Evolutionary conservation across 2,113 vertebrate genomes (phyloP).

Genomic region (Casuarius casuarius): DNA sequence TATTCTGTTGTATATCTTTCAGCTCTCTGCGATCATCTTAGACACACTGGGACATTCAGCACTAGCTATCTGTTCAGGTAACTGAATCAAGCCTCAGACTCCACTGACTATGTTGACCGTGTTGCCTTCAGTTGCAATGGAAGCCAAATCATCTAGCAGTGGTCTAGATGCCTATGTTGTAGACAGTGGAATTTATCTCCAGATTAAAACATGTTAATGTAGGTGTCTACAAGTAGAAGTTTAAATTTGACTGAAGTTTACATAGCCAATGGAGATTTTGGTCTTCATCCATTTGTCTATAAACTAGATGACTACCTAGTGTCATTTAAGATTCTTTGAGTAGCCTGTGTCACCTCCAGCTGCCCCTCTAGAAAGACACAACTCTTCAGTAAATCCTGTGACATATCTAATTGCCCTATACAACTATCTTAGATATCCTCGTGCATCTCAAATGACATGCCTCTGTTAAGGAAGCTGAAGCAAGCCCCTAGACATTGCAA

Average conservation of each 20-base stretch:
- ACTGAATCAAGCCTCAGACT: not conserved
- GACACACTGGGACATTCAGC: not conserved
- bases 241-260: not conserved
- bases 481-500: not conserved
- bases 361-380: not conserved
- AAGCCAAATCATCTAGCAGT: not conserved
- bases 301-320: not conserved
- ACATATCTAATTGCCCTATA: not conserved
- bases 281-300: not conserved
- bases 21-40: not conserved
- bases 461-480: not conserved
- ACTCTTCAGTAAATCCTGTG: not conserved
- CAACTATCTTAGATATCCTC: not conserved
- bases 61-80: not conserved
- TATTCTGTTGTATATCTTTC: not conserved
- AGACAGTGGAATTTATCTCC: not conserved
- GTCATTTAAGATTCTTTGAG: not conserved
- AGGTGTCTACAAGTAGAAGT: not conserved
- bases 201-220: not conserved
- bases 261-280: not conserved
- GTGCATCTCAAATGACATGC: not conserved
- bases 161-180: not conserved
- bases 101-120: not conserved
- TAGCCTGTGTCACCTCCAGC: not conserved
- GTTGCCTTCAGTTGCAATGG: not conserved